Evolutionary conservation across 2,113 vertebrate genomes (phyloP).

Genomic region (Albula glossodonta): DNA sequence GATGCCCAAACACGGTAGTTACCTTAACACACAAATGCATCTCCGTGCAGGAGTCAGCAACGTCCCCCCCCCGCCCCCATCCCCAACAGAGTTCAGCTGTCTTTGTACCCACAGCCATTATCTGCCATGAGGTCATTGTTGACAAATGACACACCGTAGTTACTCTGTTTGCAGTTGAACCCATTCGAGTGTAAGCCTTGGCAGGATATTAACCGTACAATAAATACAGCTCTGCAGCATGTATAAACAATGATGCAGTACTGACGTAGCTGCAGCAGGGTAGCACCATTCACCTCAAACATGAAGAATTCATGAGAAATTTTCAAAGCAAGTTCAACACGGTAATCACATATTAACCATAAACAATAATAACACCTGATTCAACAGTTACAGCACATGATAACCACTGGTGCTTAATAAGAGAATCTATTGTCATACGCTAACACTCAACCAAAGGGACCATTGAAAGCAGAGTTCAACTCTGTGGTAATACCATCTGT

Average conservation of each 20-base stretch:
- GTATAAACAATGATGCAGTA: background rate
- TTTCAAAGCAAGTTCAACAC: background rate
- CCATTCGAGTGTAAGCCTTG: background rate
- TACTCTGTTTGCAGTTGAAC: background rate
- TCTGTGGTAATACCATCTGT: too few species aligned
- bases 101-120: constrained; percentile 6
- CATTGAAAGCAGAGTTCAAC: too few species aligned
- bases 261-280: too few species aligned
- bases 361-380: background rate
- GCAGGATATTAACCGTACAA: background rate
- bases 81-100: constrained; percentile 12
- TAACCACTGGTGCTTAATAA: background rate
- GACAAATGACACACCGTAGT: constrained; percentile 6
- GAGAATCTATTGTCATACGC: background rate
- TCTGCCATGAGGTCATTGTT: constrained; percentile 13
- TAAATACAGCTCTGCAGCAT: background rate
- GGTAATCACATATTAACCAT: background rate
- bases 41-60: background rate
- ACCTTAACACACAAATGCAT: background rate
- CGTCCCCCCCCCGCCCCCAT: constrained; percentile 16
- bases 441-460: too few species aligned
- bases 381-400: background rate
- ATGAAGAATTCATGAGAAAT: background rate
- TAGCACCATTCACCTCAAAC: background rate
- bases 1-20: background rate